Conservation (phyloP, 2,888 invertebrate genomes). For the Mamestra brassicae region DNA sequence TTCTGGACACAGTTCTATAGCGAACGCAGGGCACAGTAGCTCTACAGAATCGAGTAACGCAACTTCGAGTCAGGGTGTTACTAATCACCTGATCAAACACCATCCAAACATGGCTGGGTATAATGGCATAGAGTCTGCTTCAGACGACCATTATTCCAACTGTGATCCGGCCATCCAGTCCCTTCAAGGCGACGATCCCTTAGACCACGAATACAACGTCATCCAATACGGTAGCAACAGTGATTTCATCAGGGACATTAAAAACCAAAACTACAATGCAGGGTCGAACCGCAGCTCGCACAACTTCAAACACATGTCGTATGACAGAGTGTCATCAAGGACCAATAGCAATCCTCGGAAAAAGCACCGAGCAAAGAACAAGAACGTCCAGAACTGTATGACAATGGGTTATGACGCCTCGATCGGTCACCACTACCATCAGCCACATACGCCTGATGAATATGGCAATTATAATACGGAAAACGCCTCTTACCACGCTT, state of each 20-base stretch:
- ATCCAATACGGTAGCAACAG: slow-evolving; percentile 89
- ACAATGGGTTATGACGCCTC: slow-evolving; percentile 91
- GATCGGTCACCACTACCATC: slow-evolving; percentile 88
- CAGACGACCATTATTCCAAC: slow-evolving; percentile 89
- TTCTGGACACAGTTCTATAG: slow-evolving; percentile 91
- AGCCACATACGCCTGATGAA: slow-evolving; percentile 89
- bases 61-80: slow-evolving; percentile 88
- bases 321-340: slow-evolving; percentile 88
- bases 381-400: slow-evolving; percentile 90
- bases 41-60: slow-evolving; percentile 90
- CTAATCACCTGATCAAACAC: slow-evolving; percentile 89
- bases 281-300: slow-evolving; percentile 89
- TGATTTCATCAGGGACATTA: slow-evolving; percentile 88
- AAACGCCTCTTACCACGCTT: slow-evolving; percentile 89
- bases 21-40: slow-evolving; percentile 89
- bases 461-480: slow-evolving; percentile 88
- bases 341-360: slow-evolving; percentile 89
- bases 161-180: slow-evolving; percentile 89
- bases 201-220: slow-evolving; percentile 90
- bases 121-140: slow-evolving; percentile 88
- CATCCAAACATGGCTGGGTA: slow-evolving; percentile 86
- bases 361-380: slow-evolving; percentile 88
- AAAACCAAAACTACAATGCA: slow-evolving; percentile 90
- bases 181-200: slow-evolving; percentile 87
- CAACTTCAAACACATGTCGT: slow-evolving; percentile 90